Percentiles rank a stretch among this genome's conserved stretches.
phyloP scores from a whole-genome alignment of 2,113 vertebrate genomes.

The Campylomormyrus numenius region DNA sequence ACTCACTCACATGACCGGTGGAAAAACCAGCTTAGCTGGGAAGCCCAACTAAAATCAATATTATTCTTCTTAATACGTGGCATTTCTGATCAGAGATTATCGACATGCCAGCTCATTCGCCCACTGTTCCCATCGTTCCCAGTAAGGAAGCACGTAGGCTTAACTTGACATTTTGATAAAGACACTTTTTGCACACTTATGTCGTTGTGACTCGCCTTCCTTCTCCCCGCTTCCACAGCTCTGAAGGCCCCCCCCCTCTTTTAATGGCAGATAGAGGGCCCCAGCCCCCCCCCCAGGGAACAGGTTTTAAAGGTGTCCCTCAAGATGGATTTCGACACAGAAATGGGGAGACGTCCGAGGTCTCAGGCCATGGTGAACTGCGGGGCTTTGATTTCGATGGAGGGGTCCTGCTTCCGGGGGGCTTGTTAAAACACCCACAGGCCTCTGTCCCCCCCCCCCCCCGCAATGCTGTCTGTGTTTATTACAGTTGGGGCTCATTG shows the following conservation, averaged over 20 bases:
- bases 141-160: not conserved
- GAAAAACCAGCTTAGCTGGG: not conserved
- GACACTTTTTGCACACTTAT: not conserved
- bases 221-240: too few relatives aligned
- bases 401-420: not conserved
- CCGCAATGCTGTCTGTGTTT: not conserved
- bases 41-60: not conserved
- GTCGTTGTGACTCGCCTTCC: not conserved
- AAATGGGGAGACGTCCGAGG: not conserved
- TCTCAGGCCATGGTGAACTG: not conserved
- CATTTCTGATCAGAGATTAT: not conserved
- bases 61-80: not conserved
- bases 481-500: not conserved
- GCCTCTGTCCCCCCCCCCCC: not conserved
- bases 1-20: too few relatives aligned
- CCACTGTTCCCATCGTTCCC: not conserved
- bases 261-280: not conserved
- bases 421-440: not conserved
- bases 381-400: not conserved
- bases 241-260: not conserved
- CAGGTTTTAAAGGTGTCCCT: not conserved
- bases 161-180: slow-evolving; percentile 12
- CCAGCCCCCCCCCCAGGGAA: not conserved
- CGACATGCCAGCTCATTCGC: not conserved
- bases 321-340: not conserved